Conservation (phyloP, 2,888 invertebrate genomes). For the Litoditis marina region DNA sequence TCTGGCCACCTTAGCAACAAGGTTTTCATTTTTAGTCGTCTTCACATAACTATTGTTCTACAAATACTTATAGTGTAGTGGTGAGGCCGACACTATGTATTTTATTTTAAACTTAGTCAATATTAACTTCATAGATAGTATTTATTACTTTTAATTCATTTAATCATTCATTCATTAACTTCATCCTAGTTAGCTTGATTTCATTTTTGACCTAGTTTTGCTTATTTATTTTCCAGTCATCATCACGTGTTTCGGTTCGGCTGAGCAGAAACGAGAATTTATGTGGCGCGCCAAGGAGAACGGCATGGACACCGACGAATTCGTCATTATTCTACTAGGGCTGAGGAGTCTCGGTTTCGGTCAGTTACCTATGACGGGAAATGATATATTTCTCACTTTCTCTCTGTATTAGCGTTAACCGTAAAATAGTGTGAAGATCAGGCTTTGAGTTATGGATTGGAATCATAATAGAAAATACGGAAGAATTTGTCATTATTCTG, state of each 20-base stretch:
- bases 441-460: neutral
- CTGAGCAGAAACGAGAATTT: slow-evolving; percentile 24
- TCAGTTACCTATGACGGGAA: slow-evolving; percentile 14
- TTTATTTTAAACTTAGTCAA: too few relatives aligned
- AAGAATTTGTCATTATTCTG: slow-evolving; percentile 53
- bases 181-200: too few relatives aligned
- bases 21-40: too few relatives aligned
- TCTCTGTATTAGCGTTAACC: neutral
- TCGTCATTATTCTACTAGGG: slow-evolving; percentile 47
- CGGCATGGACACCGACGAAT: slow-evolving; percentile 49
- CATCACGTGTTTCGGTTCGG: slow-evolving; percentile 34
- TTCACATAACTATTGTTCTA: too few relatives aligned
- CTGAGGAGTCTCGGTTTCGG: slow-evolving; percentile 43
- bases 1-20: too few relatives aligned
- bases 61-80: too few relatives aligned
- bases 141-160: too few relatives aligned
- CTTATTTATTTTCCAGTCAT: slow-evolving; percentile 37
- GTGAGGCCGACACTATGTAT: too few relatives aligned
- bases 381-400: too few relatives aligned
- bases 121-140: too few relatives aligned
- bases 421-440: neutral
- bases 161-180: too few relatives aligned
- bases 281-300: slow-evolving; percentile 4
- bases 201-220: too few relatives aligned
- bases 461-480: slow-evolving; percentile 8